Conservation (phyloP, 2,113 vertebrate species). For the Alces alces region DNA sequence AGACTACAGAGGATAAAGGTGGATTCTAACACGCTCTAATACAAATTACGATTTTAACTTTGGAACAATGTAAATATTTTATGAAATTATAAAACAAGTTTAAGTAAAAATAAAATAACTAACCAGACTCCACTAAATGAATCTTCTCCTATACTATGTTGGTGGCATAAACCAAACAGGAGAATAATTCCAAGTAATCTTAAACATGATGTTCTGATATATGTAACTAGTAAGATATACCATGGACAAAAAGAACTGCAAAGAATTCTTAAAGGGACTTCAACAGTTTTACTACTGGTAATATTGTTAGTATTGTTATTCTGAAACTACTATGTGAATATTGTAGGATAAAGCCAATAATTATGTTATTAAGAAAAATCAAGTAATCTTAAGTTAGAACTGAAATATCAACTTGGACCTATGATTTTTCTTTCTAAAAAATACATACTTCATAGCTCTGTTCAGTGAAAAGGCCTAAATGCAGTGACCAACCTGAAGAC, state of each 20-base stretch:
- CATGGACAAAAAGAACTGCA: background rate
- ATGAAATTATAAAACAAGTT: conserved; percentile 1
- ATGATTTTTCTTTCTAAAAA: background rate
- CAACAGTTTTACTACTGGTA: background rate
- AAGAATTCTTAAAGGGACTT: background rate
- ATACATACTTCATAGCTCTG: background rate
- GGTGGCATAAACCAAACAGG: background rate
- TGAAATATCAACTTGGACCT: background rate
- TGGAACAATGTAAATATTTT: conserved; percentile 11
- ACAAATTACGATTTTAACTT: background rate
- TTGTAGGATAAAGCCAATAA: background rate
- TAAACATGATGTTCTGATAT: background rate
- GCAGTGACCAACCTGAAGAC: background rate
- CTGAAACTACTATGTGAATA: background rate
- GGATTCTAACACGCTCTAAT: background rate
- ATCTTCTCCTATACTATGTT: background rate
- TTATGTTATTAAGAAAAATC: background rate
- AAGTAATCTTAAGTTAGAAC: background rate
- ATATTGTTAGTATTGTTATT: background rate
- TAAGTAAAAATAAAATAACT: background rate
- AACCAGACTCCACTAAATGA: background rate
- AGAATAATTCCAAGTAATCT: background rate
- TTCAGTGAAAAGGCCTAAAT: background rate
- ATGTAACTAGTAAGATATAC: background rate
- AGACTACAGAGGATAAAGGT: background rate